Base-by-base conservation (phyloP, 2,888 invertebrate genomes). In the Chydorus sphaericus region DNA sequence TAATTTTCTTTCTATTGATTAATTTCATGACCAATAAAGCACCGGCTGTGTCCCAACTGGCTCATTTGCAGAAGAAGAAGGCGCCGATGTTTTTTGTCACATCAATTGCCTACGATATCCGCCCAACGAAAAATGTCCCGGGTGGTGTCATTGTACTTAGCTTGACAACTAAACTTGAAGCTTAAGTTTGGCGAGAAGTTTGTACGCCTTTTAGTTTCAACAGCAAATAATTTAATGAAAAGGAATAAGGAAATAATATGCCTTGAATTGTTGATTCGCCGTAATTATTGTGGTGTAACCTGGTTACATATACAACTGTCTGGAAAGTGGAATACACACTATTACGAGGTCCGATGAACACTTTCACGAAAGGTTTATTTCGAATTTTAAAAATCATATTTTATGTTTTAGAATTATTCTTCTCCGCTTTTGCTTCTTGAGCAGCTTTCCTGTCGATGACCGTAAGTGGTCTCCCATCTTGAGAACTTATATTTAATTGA, bases 61-160 rank as follows among this genome's bases (percentile, higher is more conserved):
- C 2, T 82, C 85, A 64, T 67, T 85, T 58, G 78, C 76, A 62
- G 83, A 82, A 10, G 74, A 76, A 44, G 76, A 77, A 1, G 88
- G 85, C 7, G 86, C 88, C 0, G 87, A 86, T 63, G 81, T 84
- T 28, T 84, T 85, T 67, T 91, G 91, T 68, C 80, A 86, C 77
- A 88, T 90, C 68, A 78, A 83, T 64, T 91, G 90, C 70, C 78
- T 91, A 61, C 82, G 83, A 48, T 83, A 85, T 68, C 81, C 80
- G 4, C 66, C 65, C n/a, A 79, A 84, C 0, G 73, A 75, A 59
- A 87, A 87, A 63, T 85, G 85, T 6, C 70, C 73, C 53, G 72
- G 81, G 62, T 77, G 82, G 67, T 90, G 90, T 68, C 48, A 56
- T 29, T 62, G 63, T 52, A 57, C 59, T 56, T 62, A 58, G 58